These are phyloP conservation scores for Hippocampus abdominalis DNA, from an alignment of 2,113 vertebrate genomes.

Conservation along the genomic window DNA sequence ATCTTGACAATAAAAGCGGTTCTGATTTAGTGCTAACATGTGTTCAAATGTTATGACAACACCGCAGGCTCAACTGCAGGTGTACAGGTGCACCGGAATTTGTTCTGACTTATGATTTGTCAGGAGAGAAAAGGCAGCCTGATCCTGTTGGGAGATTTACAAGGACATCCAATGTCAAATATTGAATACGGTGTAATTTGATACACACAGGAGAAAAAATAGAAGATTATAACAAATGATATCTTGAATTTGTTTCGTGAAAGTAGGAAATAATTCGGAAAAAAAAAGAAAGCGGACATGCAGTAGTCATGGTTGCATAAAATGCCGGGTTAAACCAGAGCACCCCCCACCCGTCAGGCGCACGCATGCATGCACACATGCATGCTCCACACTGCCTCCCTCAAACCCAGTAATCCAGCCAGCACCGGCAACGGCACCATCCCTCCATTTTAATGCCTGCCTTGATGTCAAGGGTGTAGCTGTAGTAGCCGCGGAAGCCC, in stretches of 20 bases:
- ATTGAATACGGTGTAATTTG: constrained; percentile 4
- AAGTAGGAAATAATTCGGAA: background rate
- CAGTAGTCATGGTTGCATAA: constrained; percentile 22
- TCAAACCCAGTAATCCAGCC: constrained; percentile 55
- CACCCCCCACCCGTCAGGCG: constrained; percentile 40
- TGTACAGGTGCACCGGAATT: background rate
- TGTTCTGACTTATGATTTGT: background rate
- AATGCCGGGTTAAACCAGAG: constrained; percentile 48
- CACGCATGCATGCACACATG: constrained; percentile 18
- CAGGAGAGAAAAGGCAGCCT: background rate
- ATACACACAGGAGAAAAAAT: background rate
- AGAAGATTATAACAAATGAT: background rate
- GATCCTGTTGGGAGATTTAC: background rate
- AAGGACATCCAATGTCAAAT: constrained; percentile 28
- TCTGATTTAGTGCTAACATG: background rate
- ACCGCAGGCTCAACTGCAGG: background rate
- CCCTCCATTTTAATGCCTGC: constrained; percentile 68
- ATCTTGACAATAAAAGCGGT: background rate
- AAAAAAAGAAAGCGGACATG: constrained; percentile 1
- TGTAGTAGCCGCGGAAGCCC: constrained; percentile 51
- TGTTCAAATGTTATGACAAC: background rate
- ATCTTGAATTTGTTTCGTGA: background rate
- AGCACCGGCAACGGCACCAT: constrained; percentile 37
- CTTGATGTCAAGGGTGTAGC: constrained; percentile 63
- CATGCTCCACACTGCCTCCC: constrained; percentile 26